A percentile compares a stretch with the other conserved stretches of the same genome.
These are phyloP conservation scores for Argopecten irradians DNA, from an alignment of 1,140 invertebrate species.

Conservation along the genomic window DNA sequence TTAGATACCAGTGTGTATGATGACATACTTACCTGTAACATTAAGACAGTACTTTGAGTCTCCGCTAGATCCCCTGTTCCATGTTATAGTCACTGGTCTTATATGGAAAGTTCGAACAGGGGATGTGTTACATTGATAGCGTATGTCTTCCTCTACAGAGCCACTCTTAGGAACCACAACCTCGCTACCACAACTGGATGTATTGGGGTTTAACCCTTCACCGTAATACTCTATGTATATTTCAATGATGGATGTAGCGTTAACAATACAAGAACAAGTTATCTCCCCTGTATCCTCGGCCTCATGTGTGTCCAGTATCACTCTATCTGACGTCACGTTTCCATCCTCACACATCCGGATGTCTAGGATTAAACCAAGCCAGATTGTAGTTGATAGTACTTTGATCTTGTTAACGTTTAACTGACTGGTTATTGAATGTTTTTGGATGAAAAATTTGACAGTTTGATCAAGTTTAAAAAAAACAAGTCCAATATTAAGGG, in stretches of 20 bases:
- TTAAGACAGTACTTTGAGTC: neutral
- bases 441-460: too few species aligned
- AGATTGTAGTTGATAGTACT: neutral
- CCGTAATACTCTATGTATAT: neutral
- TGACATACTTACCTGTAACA: neutral
- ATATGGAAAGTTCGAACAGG: neutral
- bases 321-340: neutral
- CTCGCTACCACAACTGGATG: neutral
- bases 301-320: neutral
- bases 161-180: neutral
- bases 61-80: neutral
- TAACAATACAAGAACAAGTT: neutral
- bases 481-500: too few species aligned
- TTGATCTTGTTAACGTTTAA: too few species aligned
- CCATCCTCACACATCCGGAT: conserved; percentile 10
- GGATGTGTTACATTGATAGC: neutral
- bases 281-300: neutral
- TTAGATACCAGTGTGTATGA: too few species aligned
- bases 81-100: neutral
- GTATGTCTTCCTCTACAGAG: neutral
- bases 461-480: too few species aligned
- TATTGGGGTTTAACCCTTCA: neutral
- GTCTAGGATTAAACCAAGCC: neutral
- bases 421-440: too few species aligned
- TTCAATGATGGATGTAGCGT: neutral